These are phyloP conservation scores for Corella eumyota DNA, from an alignment of 23 tunicate species.

Conservation along the genomic window DNA sequence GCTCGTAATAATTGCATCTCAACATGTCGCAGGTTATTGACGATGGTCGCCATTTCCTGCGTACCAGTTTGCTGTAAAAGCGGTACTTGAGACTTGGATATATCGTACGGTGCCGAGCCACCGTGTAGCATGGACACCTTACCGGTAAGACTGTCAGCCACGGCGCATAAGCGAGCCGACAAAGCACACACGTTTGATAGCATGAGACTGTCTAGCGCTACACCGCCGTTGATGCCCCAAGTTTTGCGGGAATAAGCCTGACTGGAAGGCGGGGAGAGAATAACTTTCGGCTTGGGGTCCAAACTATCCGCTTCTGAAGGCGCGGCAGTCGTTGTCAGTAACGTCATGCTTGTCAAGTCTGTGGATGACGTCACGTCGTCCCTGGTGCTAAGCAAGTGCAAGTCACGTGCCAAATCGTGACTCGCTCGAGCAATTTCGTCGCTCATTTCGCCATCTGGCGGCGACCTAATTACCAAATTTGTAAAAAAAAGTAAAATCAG, in stretches of 20 bases:
- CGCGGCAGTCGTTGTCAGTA: constrained; percentile 1
- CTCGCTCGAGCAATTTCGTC: constrained; percentile 59
- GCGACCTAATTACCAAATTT: constrained; percentile 33
- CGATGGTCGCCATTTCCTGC: constrained; percentile 86
- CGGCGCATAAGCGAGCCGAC: constrained; percentile 39
- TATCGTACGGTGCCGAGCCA: constrained; percentile 34
- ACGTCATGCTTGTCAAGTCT: neutral
- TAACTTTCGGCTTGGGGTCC: constrained; percentile 9
- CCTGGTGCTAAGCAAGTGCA: constrained; percentile 38
- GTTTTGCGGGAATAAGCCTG: constrained; percentile 30
- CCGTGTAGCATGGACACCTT: constrained; percentile 51
- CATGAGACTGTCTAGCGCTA: constrained; percentile 63
- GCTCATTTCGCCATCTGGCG: constrained; percentile 91
- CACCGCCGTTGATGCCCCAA: constrained; percentile 34
- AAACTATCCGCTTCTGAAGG: constrained; percentile 60
- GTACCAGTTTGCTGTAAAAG: constrained; percentile 78
- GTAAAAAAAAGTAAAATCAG: neutral
- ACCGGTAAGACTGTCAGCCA: constrained; percentile 35
- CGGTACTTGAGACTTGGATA: constrained; percentile 60
- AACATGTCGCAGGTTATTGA: constrained; percentile 71
- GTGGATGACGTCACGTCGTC: constrained; percentile 44
- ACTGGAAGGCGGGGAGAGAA: constrained; percentile 18
- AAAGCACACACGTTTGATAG: constrained; percentile 81
- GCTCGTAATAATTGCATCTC: constrained; percentile 64
- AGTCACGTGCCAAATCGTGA: constrained; percentile 64